Conservation (phyloP, 1,140 invertebrate genomes). For the Listronotus oregonensis region DNA sequence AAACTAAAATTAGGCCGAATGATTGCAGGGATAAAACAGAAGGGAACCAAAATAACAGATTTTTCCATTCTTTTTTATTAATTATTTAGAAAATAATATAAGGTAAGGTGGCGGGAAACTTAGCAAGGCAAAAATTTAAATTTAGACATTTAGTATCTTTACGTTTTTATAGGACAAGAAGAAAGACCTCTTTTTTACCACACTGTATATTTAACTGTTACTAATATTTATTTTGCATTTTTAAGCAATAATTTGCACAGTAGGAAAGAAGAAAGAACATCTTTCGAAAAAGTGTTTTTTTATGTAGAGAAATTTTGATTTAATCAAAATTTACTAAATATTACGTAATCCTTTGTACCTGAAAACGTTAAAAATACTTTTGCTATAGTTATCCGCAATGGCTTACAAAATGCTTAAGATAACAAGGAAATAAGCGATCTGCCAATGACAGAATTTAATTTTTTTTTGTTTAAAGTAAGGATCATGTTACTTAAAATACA, state of each 20-base stretch:
- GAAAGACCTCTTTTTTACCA: slow-evolving; percentile 23
- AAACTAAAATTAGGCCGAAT: slow-evolving; percentile 31
- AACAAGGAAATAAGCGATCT: no score
- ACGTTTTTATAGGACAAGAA: slow-evolving; percentile 3
- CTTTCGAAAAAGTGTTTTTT: slow-evolving; percentile 9
- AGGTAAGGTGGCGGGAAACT: slow-evolving; percentile 28
- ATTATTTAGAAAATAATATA: slow-evolving; percentile 13
- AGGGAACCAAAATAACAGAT: slow-evolving; percentile 29
- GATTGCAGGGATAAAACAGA: slow-evolving; percentile 27
- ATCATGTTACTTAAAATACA: no score
- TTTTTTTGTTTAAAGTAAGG: no score
- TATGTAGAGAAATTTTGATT: slow-evolving; percentile 11
- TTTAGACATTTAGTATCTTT: slow-evolving; percentile 10
- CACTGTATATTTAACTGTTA: slow-evolving; percentile 22
- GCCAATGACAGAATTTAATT: no score
- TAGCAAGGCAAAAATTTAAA: slow-evolving; percentile 18
- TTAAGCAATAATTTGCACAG: slow-evolving; percentile 15
- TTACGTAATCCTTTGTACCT: not conserved
- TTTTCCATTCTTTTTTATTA: slow-evolving; percentile 19
- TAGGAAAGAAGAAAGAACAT: slow-evolving; percentile 10
- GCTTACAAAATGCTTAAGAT: not conserved
- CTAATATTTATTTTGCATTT: slow-evolving; percentile 22
- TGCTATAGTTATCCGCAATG: not conserved
- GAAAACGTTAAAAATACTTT: not conserved
- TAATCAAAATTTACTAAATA: slow-evolving; percentile 5